Conservation (phyloP, 1,140 invertebrate species). For the Psilanteris sp. region DNA sequence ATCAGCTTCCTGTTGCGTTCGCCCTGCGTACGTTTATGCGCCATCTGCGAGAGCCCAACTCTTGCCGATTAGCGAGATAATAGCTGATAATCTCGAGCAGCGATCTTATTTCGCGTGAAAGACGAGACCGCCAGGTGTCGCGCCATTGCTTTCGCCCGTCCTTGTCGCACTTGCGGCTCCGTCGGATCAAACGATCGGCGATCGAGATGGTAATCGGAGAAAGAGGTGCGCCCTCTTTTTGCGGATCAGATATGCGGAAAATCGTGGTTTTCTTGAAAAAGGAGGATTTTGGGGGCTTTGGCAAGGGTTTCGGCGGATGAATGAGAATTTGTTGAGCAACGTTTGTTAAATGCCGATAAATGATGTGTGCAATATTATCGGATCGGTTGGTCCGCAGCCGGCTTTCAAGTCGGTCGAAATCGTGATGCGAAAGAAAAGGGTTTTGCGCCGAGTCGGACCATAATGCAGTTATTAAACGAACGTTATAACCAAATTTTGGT, state of each 20-base stretch:
- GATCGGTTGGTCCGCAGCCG: slow-evolving; percentile 26
- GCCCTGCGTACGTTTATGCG: slow-evolving; percentile 20
- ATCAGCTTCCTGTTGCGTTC: slow-evolving; percentile 65
- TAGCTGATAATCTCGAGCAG: slow-evolving; percentile 59
- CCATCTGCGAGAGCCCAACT: slow-evolving; percentile 58
- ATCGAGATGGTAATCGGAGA: slow-evolving; percentile 56
- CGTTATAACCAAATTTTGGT: no score
- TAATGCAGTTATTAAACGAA: no score
- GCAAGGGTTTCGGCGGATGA: slow-evolving; percentile 5
- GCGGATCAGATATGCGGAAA: slow-evolving; percentile 51
- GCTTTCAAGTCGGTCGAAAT: background rate
- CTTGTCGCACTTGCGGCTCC: slow-evolving; percentile 4
- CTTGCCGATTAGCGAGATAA: slow-evolving; percentile 65
- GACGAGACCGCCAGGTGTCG: slow-evolving; percentile 64
- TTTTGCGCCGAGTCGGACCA: no score
- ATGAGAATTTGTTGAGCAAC: background rate
- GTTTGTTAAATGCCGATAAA: slow-evolving; percentile 39
- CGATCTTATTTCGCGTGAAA: slow-evolving; percentile 68
- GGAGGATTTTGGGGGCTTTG: background rate
- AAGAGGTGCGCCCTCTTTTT: slow-evolving; percentile 49
- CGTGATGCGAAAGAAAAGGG: slow-evolving; percentile 23
- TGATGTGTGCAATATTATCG: slow-evolving; percentile 13
- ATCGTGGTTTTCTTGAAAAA: slow-evolving; percentile 46
- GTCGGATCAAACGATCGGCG: slow-evolving; percentile 45
- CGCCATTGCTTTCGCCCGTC: background rate